phyloP scores from a whole-genome alignment of 64 coral and sea anemone species.

The Hydrozoanthus tunicans region DNA sequence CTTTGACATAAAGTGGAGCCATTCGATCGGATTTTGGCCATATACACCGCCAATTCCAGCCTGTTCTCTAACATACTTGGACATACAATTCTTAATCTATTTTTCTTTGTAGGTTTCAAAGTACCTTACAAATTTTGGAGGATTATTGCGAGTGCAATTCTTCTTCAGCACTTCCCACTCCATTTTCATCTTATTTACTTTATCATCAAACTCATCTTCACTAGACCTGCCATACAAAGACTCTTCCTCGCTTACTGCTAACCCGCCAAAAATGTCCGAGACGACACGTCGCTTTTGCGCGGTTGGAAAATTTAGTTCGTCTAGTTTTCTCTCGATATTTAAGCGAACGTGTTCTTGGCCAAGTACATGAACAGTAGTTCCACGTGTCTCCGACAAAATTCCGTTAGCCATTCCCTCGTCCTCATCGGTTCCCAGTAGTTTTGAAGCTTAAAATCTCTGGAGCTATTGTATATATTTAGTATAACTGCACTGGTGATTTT shows the following conservation, averaged over 20 bases:
- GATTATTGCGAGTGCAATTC: neutral
- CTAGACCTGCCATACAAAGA: constrained; percentile 21
- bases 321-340: constrained; percentile 39
- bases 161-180: constrained; percentile 22
- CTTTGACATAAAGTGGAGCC: constrained; percentile 37
- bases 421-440: constrained; percentile 28
- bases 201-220: constrained; percentile 19
- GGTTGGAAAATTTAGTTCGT: constrained; percentile 17
- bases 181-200: constrained; percentile 26
- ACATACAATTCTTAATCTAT: constrained; percentile 5
- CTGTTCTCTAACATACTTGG: constrained; percentile 21
- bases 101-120: constrained; percentile 37
- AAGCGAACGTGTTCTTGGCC: constrained; percentile 21
- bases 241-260: neutral
- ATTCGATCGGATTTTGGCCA: constrained; percentile 38
- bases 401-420: constrained; percentile 24
- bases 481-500: no score
- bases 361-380: constrained; percentile 18
- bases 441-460: no score
- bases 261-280: constrained; percentile 34
- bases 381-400: constrained; percentile 8
- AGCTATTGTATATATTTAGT: no score
- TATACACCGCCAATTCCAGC: neutral
- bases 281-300: neutral
- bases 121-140: constrained; percentile 30